Evolutionary conservation across 2,888 invertebrate genomes (phyloP), one percentile per base, ranked within the genome.

Genomic region (Apoderus coryli): DNA sequence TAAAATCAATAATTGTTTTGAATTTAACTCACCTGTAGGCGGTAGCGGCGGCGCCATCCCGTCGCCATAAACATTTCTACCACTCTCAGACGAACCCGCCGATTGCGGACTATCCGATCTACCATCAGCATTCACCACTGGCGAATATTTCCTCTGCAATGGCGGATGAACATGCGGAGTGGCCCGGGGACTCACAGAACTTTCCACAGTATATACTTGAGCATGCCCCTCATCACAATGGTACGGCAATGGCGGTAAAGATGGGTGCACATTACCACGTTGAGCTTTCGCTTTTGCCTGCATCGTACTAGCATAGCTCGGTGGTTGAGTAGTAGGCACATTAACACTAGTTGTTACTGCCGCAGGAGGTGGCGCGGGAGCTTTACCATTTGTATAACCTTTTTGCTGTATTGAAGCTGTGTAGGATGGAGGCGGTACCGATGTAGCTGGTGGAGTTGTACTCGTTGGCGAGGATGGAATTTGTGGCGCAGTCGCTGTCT

Each of bases 401-500:
- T 82, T 80, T 52, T 81, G 81, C 52, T 80, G 79, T 40, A 79
- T 79, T 3, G 78, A 78, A 16, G 72, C 73, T 3, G 81, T 80
- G 51, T 85, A 84, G 3, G 81, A 82, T 1, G 86, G 85, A 22
- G 85, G 84, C 27, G 82, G 82, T 7, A 73, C 72, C 29, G 81
- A 80, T 7, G 45, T 42, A 3, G 44, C 46, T n/a, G 68, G 61
- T 14, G 67, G 58, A 4, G 59, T 61, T 16, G 61, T 59, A 13
- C 36, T 38, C 7, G 58, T 63, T 22, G 58, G 57, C 14, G 53
- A 46, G 34, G 68, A 61, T 3, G 71, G 66, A 12, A 72, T 66
- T 31, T 71, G 70, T 3, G 90, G 90, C n/a, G 86, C 90, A 27
- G 89, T 85, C 6, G 93, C 93, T 10, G 90, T 93, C 60, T 93